A percentile compares a stretch with the other conserved stretches of the same genome.
These are phyloP conservation scores for Amphiura filiformis DNA, from an alignment of 35 echinoderm and acorn worm genomes.

Conservation along the genomic window DNA sequence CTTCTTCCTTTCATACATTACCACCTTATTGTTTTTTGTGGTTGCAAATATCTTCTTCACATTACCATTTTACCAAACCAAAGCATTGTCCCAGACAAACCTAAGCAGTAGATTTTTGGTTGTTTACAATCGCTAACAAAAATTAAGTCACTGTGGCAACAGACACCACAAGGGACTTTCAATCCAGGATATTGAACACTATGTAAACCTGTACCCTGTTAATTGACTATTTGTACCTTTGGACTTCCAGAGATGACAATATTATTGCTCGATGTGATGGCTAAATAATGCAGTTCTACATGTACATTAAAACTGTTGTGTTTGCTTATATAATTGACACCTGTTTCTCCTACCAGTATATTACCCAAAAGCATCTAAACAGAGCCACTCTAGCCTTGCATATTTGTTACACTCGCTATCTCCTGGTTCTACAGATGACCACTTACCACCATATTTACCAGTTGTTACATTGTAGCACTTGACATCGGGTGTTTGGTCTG, in stretches of 20 bases:
- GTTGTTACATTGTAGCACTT: too few species aligned
- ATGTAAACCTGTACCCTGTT: neutral
- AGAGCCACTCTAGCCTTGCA: neutral
- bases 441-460: too few species aligned
- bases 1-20: too few species aligned
- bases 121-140: neutral
- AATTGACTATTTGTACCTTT: neutral
- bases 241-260: neutral
- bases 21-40: too few species aligned
- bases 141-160: neutral
- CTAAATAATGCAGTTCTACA: neutral
- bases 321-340: neutral
- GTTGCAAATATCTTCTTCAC: too few species aligned
- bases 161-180: neutral
- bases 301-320: neutral
- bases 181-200: neutral
- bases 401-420: too few species aligned
- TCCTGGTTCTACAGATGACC: too few species aligned
- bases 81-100: too few species aligned
- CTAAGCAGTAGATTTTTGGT: neutral
- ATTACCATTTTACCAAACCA: too few species aligned
- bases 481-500: too few species aligned
- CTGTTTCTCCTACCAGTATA: neutral
- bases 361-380: neutral
- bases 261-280: neutral